A percentile compares a stretch with the other conserved stretches of the same genome.
Conservation (phyloP, 1,140 invertebrate species). For the Venturia canescens region DNA sequence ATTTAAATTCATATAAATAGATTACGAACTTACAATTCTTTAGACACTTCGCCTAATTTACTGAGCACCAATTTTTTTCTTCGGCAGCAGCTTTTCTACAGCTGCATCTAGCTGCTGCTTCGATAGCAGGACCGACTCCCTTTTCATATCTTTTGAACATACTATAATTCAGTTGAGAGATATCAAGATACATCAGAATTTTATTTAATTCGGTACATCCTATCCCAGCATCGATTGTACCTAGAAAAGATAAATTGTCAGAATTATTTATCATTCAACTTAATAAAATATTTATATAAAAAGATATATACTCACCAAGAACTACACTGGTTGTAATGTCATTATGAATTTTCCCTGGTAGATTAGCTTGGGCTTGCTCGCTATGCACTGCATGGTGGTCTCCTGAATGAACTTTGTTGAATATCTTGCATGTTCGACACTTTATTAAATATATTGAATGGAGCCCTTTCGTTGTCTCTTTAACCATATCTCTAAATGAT, state of each 20-base stretch:
- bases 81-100: slow-evolving; percentile 11
- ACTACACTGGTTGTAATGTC: slow-evolving; percentile 17
- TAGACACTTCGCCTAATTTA: neutral
- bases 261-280: slow-evolving; percentile 1
- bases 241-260: neutral
- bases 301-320: slow-evolving; percentile 7
- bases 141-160: slow-evolving; percentile 11
- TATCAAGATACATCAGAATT: slow-evolving; percentile 23
- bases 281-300: neutral
- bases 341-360: slow-evolving; percentile 2
- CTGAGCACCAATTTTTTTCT: slow-evolving; percentile 20
- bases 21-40: neutral
- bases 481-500: neutral
- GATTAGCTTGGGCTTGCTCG: neutral
- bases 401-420: neutral
- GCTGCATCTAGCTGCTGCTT: slow-evolving; percentile 10
- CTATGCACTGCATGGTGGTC: neutral
- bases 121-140: neutral
- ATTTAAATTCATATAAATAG: slow-evolving; percentile 10
- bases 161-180: neutral
- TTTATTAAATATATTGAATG: slow-evolving; percentile 8
- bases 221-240: slow-evolving; percentile 9
- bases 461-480: neutral
- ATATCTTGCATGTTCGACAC: neutral
- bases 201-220: slow-evolving; percentile 11